Percentiles rank a stretch among this genome's conserved stretches.
Conservation (phyloP, 2,113 vertebrate species). For the Zosterops lateralis region DNA sequence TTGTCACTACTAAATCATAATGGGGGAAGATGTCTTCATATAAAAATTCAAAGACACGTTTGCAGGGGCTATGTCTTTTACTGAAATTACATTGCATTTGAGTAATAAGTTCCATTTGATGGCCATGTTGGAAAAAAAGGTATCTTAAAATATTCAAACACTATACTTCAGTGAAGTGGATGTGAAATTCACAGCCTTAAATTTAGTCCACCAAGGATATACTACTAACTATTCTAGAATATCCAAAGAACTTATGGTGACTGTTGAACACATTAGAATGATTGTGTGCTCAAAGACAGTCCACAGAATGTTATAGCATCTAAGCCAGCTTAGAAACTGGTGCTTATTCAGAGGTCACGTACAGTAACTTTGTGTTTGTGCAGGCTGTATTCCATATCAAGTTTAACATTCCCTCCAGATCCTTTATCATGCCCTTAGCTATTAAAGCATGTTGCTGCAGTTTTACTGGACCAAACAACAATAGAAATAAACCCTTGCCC, state of each 20-base stretch:
- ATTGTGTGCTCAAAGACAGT: not conserved
- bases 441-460: not conserved
- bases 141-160: not conserved
- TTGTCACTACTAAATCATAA: not conserved
- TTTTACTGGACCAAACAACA: not conserved
- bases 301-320: not conserved
- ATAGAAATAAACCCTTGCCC: not conserved
- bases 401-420: not conserved
- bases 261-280: not conserved
- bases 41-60: not conserved
- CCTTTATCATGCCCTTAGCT: not conserved
- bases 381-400: not conserved
- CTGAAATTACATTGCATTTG: not conserved
- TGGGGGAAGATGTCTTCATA: not conserved
- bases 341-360: not conserved
- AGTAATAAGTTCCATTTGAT: not conserved
- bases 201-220: not conserved
- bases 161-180: not conserved
- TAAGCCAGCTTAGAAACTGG: not conserved
- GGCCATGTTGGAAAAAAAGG: not conserved
- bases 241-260: not conserved
- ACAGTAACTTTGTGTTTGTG: not conserved
- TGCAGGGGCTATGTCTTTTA: not conserved
- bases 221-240: not conserved
- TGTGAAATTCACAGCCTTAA: not conserved